Percentiles rank a stretch among this genome's conserved stretches.
Conservation (phyloP, 2,113 vertebrate species). For the Perca flavescens region DNA sequence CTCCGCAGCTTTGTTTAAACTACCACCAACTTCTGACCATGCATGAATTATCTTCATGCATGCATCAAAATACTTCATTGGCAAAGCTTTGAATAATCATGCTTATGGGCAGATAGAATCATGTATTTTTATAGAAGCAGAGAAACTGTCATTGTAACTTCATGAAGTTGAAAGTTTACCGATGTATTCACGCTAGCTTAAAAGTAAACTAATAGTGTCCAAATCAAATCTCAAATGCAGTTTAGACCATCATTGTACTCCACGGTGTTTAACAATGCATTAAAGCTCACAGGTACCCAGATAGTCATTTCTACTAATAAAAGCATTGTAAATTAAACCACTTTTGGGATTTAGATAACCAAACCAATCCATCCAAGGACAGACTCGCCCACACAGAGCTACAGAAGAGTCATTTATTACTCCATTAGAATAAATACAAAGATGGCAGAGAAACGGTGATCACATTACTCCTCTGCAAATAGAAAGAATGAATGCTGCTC, state of each 20-base stretch:
- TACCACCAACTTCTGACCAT: no score
- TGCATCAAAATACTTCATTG: neutral
- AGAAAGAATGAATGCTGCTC: constrained; percentile 54
- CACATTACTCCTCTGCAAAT: constrained; percentile 63
- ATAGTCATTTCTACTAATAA: constrained; percentile 7
- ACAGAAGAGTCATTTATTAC: constrained; percentile 78
- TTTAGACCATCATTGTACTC: neutral
- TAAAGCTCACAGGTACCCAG: neutral
- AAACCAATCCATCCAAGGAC: constrained; percentile 22
- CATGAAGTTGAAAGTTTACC: neutral
- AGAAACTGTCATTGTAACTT: neutral
- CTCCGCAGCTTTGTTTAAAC: no score
- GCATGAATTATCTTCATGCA: no score
- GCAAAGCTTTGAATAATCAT: neutral
- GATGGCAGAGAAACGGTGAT: constrained; percentile 69
- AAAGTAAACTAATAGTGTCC: neutral
- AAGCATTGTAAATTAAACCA: constrained; percentile 19
- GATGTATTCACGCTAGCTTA: neutral
- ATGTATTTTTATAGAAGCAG: neutral
- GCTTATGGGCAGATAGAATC: neutral
- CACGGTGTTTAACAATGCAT: neutral
- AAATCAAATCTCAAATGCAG: neutral
- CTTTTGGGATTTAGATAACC: constrained; percentile 9
- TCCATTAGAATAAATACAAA: constrained; percentile 75
- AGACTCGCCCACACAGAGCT: constrained; percentile 59